Conservation (phyloP, 2,113 vertebrate species). For the Coracopsis vasa region DNA sequence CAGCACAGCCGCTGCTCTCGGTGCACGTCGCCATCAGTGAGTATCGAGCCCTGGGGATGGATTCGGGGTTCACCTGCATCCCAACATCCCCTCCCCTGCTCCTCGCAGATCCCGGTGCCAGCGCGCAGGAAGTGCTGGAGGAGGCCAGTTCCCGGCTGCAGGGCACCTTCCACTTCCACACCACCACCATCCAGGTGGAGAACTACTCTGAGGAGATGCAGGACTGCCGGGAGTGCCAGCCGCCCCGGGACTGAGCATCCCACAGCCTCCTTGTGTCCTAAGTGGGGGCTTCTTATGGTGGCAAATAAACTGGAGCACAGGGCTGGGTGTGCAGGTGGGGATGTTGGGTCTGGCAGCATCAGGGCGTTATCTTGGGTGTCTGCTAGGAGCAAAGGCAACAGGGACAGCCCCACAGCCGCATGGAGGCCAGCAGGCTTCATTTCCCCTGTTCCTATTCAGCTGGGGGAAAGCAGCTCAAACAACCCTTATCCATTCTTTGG, state of each 20-base stretch:
- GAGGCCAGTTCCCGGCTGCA: conserved; percentile 73
- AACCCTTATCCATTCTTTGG: fast-evolving
- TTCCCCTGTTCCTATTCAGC: background rate
- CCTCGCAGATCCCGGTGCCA: conserved; percentile 63
- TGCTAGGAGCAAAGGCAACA: background rate
- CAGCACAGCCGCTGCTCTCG: conserved; percentile 77
- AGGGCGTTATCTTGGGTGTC: fast-evolving
- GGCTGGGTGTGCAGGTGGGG: background rate
- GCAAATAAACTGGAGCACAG: conserved; percentile 36
- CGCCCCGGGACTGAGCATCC: conserved; percentile 67
- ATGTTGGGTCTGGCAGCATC: background rate
- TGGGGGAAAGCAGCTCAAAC: background rate
- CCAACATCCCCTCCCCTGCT: fast-evolving
- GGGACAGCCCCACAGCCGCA: background rate
- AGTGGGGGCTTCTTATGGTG: fast-evolving
- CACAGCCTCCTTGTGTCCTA: fast-evolving
- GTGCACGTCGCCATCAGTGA: conserved; percentile 85
- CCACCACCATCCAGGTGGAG: conserved; percentile 82
- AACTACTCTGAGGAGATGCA: conserved; percentile 83
- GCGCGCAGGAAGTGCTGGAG: conserved; percentile 76
- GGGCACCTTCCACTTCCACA: conserved; percentile 77
- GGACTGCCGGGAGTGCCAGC: conserved; percentile 76
- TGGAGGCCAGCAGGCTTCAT: background rate
- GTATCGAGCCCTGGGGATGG: background rate
- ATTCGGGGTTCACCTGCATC: fast-evolving